Conservation (phyloP, 2,797 vertebrate genomes). For the Malacoraja senta region DNA sequence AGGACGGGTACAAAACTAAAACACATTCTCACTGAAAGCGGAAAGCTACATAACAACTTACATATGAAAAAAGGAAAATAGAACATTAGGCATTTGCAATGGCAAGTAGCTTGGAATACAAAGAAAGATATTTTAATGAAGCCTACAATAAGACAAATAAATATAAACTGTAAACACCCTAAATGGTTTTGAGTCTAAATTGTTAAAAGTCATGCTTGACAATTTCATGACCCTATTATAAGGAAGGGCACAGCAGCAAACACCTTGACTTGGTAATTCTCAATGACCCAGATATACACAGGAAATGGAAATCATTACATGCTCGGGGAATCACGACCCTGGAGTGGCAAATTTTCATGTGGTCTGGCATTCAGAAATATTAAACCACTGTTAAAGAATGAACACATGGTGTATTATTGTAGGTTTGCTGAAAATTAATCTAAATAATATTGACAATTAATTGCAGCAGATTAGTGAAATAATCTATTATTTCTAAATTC, state of each 20-base stretch:
- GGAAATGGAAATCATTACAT: background rate
- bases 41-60: background rate
- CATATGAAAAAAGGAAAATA: background rate
- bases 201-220: background rate
- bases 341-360: background rate
- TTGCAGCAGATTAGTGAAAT: background rate
- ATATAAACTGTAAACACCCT: background rate
- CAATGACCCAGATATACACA: background rate
- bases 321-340: background rate
- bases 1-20: background rate
- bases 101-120: background rate
- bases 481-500: background rate
- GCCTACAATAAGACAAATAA: background rate
- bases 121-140: background rate
- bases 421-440: background rate
- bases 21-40: background rate
- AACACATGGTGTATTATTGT: background rate
- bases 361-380: background rate
- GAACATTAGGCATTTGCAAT: background rate
- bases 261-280: background rate
- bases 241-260: background rate
- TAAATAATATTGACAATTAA: background rate
- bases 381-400: background rate
- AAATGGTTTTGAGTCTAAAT: background rate
- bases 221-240: background rate